Evolutionary conservation across 2,797 vertebrate species (phyloP).

Genomic region (Sebastes cheni): DNA sequence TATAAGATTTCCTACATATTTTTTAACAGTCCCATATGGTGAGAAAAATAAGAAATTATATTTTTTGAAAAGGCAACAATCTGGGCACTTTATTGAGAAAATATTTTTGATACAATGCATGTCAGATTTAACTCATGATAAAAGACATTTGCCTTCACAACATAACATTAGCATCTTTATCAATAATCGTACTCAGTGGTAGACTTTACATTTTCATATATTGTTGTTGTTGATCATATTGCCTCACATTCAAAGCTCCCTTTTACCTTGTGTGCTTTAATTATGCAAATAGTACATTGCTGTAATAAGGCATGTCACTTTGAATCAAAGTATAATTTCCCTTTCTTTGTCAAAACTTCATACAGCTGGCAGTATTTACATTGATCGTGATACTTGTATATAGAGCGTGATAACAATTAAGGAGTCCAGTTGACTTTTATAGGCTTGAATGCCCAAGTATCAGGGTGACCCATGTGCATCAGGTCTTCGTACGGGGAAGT

Average conservation of each 20-base stretch:
- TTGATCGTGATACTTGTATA: background rate
- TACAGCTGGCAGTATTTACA: background rate
- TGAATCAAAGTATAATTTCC: constrained; percentile 29
- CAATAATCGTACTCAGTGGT: background rate
- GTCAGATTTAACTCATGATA: background rate
- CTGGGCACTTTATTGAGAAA: background rate
- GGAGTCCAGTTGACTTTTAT: constrained; percentile 85
- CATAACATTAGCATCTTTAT: background rate
- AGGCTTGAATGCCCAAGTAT: constrained; percentile 90
- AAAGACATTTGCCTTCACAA: background rate
- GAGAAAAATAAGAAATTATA: background rate
- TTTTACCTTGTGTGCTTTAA: background rate
- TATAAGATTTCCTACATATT: background rate
- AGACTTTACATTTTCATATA: background rate
- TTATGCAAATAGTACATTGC: constrained; percentile 2
- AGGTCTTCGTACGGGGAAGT: constrained; percentile 84
- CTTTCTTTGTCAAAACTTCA: constrained; percentile 33
- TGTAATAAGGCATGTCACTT: background rate
- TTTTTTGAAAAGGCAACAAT: background rate
- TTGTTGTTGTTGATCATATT: background rate
- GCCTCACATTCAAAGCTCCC: background rate
- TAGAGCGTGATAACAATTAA: constrained; percentile 63
- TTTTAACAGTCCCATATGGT: background rate
- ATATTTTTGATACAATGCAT: background rate
- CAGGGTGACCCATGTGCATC: constrained; percentile 93